Conservation (phyloP, 2,797 vertebrate genomes). For the Clarias fuscus region DNA sequence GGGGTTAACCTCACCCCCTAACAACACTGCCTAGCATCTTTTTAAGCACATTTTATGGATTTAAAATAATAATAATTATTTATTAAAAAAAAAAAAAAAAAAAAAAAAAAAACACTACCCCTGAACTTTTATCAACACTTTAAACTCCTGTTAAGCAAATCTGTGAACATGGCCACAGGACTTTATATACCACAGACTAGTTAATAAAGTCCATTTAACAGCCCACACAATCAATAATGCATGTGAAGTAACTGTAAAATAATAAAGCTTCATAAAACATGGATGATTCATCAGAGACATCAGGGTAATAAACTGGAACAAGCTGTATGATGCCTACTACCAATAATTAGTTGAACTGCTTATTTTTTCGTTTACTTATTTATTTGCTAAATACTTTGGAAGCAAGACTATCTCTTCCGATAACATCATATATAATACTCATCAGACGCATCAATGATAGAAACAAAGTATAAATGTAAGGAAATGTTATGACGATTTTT, state of each 20-base stretch:
- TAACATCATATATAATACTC: neutral
- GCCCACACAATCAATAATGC: neutral
- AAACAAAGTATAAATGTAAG: neutral
- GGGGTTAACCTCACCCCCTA: neutral
- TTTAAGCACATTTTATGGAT: neutral
- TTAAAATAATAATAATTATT: too few relatives aligned
- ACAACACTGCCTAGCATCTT: neutral
- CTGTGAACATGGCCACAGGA: neutral
- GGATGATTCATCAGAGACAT: neutral
- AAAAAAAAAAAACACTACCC: neutral
- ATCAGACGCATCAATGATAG: neutral
- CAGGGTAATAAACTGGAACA: neutral
- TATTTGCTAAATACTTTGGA: neutral
- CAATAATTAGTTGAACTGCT: neutral
- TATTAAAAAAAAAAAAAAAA: too few relatives aligned
- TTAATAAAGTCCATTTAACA: neutral
- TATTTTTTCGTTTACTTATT: neutral
- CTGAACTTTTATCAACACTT: neutral
- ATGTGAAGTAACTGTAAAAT: slow-evolving; percentile 1
- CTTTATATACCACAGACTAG: neutral
- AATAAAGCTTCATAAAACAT: neutral
- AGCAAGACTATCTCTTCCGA: neutral
- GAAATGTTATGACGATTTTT: too few relatives aligned
- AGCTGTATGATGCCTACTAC: neutral
- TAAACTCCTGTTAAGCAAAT: too few relatives aligned